These are phyloP conservation scores for Cavia porcellus DNA, from an alignment of 2,113 vertebrate species.

Conservation along the genomic window DNA sequence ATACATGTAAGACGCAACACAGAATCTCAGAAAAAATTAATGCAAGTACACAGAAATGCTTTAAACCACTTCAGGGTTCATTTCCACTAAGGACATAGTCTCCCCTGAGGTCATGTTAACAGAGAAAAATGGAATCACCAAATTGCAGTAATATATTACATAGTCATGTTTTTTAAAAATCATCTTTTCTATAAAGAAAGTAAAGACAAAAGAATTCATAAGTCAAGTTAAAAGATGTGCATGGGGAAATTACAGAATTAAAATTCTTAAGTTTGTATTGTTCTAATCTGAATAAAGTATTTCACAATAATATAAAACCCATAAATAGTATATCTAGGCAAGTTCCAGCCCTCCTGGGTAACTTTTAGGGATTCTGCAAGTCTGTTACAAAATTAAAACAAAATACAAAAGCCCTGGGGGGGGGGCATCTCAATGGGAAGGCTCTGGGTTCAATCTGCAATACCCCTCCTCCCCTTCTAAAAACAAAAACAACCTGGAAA, in stretches of 20 bases:
- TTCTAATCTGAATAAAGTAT: conserved; percentile 63
- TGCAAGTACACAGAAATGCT: neutral
- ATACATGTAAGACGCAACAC: neutral
- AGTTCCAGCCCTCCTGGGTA: neutral
- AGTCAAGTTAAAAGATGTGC: conserved; percentile 22
- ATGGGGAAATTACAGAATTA: conserved; percentile 51
- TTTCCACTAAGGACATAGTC: conserved; percentile 24
- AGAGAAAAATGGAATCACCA: conserved; percentile 36
- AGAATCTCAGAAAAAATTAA: conserved; percentile 53
- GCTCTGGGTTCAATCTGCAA: neutral
- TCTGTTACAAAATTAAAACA: neutral
- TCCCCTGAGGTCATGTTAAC: neutral
- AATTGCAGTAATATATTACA: conserved; percentile 29
- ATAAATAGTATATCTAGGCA: neutral
- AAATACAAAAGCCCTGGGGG: neutral
- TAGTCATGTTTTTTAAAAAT: neutral
- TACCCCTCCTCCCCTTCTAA: too few relatives aligned
- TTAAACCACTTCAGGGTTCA: conserved; percentile 52
- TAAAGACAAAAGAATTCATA: conserved; percentile 60
- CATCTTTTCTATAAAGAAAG: neutral
- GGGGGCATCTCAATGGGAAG: neutral
- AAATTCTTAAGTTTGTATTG: conserved; percentile 62
- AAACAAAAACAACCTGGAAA: neutral
- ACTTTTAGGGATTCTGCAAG: neutral
- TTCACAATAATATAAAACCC: conserved; percentile 71